Evolutionary conservation across 2,113 vertebrate genomes (phyloP).

Genomic region (Vireo altiloquus): DNA sequence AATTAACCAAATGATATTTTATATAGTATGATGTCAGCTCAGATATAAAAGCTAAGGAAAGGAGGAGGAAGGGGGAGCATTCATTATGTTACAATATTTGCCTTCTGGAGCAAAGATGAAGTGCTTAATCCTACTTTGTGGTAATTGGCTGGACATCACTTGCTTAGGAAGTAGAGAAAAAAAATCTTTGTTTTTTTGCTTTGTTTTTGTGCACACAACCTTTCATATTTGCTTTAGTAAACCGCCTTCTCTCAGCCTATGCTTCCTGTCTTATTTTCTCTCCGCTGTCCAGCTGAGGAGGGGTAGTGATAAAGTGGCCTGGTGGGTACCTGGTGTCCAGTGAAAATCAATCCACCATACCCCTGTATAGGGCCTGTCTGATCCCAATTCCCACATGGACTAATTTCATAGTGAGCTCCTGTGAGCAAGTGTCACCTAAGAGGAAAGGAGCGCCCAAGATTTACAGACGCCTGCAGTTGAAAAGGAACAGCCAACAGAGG

Average conservation of each 20-base stretch:
- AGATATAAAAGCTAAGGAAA: background rate
- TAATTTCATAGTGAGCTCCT: background rate
- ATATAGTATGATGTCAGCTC: background rate
- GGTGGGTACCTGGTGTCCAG: background rate
- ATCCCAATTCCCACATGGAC: background rate
- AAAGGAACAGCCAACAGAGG: background rate
- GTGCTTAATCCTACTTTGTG: background rate
- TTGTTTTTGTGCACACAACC: background rate
- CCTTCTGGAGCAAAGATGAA: background rate
- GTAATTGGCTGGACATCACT: background rate
- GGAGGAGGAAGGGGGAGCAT: background rate
- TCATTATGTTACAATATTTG: background rate
- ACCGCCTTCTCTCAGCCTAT: background rate
- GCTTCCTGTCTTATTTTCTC: background rate
- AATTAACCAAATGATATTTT: background rate
- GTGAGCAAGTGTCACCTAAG: background rate
- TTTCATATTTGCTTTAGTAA: background rate
- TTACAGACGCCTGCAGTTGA: accelerated
- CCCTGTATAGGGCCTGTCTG: background rate
- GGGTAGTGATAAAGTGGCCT: no score
- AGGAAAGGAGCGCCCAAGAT: background rate
- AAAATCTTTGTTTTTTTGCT: accelerated
- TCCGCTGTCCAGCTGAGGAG: background rate
- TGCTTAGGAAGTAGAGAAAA: background rate
- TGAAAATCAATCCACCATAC: background rate